Evolutionary conservation across 2,888 invertebrate genomes (phyloP).

Genomic region (Parnassius glacialis): DNA sequence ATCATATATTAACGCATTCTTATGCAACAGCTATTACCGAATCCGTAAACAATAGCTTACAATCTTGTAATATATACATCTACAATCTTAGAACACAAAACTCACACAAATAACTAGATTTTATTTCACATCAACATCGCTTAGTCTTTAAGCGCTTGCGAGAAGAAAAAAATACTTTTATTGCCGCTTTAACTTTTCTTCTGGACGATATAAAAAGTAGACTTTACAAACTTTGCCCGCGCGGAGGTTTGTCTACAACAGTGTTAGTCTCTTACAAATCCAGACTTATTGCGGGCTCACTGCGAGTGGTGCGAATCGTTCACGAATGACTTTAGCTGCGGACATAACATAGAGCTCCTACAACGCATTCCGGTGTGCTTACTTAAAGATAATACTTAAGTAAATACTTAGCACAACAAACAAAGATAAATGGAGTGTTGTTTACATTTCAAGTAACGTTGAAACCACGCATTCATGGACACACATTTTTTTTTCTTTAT

Average conservation of each 20-base stretch:
- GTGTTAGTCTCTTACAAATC: constrained; percentile 63
- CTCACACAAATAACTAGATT: background rate
- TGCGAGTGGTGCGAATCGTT: constrained; percentile 59
- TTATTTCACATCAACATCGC: background rate
- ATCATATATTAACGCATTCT: too few species aligned
- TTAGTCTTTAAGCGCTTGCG: constrained; percentile 7
- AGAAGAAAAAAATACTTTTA: constrained; percentile 14
- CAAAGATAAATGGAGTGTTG: too few species aligned
- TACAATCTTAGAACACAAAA: background rate
- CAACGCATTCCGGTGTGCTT: too few species aligned
- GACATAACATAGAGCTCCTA: constrained; percentile 40
- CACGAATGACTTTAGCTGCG: constrained; percentile 43
- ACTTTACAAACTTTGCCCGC: constrained; percentile 28
- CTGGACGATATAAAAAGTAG: constrained; percentile 28
- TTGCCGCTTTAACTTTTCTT: constrained; percentile 16
- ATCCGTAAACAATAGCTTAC: too few species aligned
- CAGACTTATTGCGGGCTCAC: constrained; percentile 73
- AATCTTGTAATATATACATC: too few species aligned
- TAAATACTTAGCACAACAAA: too few species aligned
- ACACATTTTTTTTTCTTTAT: too few species aligned
- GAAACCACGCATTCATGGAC: too few species aligned
- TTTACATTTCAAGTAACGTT: too few species aligned
- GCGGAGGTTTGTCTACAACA: constrained; percentile 37
- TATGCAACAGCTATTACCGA: too few species aligned
- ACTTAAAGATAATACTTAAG: too few species aligned